Conservation (phyloP, 1,140 invertebrate genomes). For the Nephotettix cincticeps region DNA sequence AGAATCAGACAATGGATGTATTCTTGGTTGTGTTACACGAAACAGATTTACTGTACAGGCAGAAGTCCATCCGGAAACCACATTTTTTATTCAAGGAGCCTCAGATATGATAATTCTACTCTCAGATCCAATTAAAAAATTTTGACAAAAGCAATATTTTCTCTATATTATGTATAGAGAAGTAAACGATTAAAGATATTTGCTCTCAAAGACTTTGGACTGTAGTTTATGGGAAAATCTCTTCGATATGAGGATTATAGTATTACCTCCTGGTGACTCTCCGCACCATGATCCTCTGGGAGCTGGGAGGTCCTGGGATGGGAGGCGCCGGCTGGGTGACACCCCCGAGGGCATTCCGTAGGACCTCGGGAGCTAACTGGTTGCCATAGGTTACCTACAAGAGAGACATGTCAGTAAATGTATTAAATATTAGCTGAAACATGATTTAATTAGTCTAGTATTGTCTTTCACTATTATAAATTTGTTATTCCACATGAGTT, state of each 20-base stretch:
- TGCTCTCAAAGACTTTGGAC: too few relatives aligned
- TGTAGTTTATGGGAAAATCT: too few relatives aligned
- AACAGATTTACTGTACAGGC: too few relatives aligned
- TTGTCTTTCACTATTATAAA: too few relatives aligned
- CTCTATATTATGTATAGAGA: background rate
- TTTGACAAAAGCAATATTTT: constrained; percentile 7
- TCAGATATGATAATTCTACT: background rate
- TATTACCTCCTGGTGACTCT: constrained; percentile 67
- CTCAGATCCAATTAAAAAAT: background rate
- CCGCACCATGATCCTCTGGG: constrained; percentile 58
- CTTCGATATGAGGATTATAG: too few relatives aligned
- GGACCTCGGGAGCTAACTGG: constrained; percentile 56
- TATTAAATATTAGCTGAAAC: background rate
- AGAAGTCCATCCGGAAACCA: too few relatives aligned
- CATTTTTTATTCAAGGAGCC: too few relatives aligned
- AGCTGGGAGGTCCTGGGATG: constrained; percentile 25
- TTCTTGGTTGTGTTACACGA: too few relatives aligned
- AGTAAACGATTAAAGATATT: too few relatives aligned
- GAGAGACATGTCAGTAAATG: constrained; percentile 7
- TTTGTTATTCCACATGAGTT: too few relatives aligned
- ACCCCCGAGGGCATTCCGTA: constrained; percentile 48
- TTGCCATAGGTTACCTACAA: constrained; percentile 56
- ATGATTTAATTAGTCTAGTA: too few relatives aligned
- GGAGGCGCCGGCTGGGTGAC: constrained; percentile 39
- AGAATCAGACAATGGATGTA: too few relatives aligned